A percentile compares a stretch with the other conserved stretches of the same genome.
These are phyloP conservation scores for Acronicta psi DNA, from an alignment of 2,888 invertebrate genomes.

Conservation along the genomic window DNA sequence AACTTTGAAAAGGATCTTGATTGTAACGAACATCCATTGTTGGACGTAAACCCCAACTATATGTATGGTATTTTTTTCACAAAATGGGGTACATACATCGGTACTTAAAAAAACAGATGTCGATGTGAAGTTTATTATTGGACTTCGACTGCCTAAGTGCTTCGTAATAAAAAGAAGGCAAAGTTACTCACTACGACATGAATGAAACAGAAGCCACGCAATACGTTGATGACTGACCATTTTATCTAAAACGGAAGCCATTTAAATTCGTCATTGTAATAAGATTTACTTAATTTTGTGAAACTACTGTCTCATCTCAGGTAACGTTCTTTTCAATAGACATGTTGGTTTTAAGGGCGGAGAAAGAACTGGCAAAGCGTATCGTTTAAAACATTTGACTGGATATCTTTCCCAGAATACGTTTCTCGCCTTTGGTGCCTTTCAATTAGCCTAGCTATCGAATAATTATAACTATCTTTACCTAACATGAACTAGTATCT, in stretches of 20 bases:
- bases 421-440: neutral
- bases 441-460: neutral
- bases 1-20: conserved; percentile 43
- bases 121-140: no score
- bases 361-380: conserved; percentile 5
- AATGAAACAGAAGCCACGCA: conserved; percentile 27
- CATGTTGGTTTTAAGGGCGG: neutral
- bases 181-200: conserved; percentile 14
- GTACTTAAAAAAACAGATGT: no score
- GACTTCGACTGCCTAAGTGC: no score
- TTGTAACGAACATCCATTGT: conserved; percentile 40
- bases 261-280: conserved; percentile 30
- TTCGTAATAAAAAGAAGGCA: conserved; percentile 7
- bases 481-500: neutral
- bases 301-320: conserved; percentile 6
- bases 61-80: no score
- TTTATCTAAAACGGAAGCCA: conserved; percentile 44
- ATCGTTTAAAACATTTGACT: neutral
- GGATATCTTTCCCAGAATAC: neutral
- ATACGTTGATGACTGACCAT: conserved; percentile 31
- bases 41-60: conserved; percentile 14
- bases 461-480: neutral
- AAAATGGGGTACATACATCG: no score
- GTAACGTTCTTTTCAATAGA: neutral
- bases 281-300: conserved; percentile 1